phyloP scores from a whole-genome alignment of 2,113 vertebrate genomes.

The Plecturocebus donacophilus region DNA sequence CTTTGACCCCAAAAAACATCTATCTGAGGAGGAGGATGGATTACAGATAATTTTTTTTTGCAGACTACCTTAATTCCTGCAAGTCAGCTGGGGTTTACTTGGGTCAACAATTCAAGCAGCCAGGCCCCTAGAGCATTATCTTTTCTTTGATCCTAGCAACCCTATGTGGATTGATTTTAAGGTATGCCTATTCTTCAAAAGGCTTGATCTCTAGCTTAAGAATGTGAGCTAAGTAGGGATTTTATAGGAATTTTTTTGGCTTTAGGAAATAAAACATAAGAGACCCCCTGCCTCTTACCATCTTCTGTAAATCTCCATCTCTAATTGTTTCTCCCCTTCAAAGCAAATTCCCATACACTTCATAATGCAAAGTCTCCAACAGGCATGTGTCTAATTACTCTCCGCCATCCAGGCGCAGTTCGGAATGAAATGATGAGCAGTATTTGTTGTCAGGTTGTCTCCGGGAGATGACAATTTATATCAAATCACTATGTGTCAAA shows the following conservation, averaged over 20 bases:
- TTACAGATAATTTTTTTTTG: not conserved
- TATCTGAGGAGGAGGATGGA: not conserved
- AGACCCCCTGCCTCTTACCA: conserved; percentile 71
- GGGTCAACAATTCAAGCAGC: conserved; percentile 21
- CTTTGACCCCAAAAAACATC: not conserved
- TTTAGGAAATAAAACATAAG: conserved; percentile 72
- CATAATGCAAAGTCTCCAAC: conserved; percentile 47
- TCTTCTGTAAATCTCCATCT: conserved; percentile 72
- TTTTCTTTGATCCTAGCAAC: conserved; percentile 62
- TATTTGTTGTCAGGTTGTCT: conserved; percentile 63
- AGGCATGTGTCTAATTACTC: conserved; percentile 55
- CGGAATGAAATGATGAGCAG: conserved; percentile 63
- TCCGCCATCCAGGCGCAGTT: not conserved
- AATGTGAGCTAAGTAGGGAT: conserved; percentile 71
- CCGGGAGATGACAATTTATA: conserved; percentile 68
- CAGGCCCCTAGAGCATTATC: conserved; percentile 64
- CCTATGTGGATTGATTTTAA: conserved; percentile 56
- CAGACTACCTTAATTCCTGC: not conserved
- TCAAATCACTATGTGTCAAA: conserved; percentile 58
- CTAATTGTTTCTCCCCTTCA: conserved; percentile 77
- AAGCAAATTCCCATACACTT: conserved; percentile 62
- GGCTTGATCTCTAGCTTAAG: conserved; percentile 63
- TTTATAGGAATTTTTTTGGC: conserved; percentile 64
- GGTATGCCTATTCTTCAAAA: conserved; percentile 59
- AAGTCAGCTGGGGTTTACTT: not conserved